phyloP scores from a whole-genome alignment of 2,797 vertebrate species.

The Glossophaga mutica region DNA sequence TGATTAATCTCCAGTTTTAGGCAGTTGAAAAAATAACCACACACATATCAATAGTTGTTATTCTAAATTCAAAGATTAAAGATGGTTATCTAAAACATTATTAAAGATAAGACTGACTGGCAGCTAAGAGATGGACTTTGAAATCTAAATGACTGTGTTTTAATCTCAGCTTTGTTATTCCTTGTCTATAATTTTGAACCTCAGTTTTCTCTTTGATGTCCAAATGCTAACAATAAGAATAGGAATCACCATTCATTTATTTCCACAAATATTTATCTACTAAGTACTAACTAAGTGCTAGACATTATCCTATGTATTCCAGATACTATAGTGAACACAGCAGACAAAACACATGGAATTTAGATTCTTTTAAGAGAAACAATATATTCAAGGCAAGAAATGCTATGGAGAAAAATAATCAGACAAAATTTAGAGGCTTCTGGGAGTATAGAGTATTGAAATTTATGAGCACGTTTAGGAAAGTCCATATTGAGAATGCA shows the following conservation, averaged over 20 bases:
- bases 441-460: not conserved
- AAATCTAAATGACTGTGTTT: not conserved
- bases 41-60: not conserved
- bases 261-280: not conserved
- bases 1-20: not conserved
- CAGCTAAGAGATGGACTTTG: not conserved
- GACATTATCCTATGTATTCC: rapidly evolving
- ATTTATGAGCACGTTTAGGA: not conserved
- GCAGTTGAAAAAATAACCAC: not conserved
- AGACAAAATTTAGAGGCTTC: not conserved
- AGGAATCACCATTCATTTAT: not conserved
- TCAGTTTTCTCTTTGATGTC: not conserved
- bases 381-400: not conserved
- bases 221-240: not conserved
- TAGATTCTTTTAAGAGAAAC: not conserved
- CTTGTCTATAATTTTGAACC: not conserved
- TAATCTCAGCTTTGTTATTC: not conserved
- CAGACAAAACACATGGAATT: not conserved
- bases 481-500: not conserved
- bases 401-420: not conserved
- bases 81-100: not conserved
- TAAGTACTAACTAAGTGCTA: not conserved
- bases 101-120: not conserved
- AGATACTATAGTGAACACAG: not conserved
- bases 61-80: not conserved